Base-by-base conservation (phyloP, 2,888 invertebrate genomes). In the Tenthredo mesomela region DNA sequence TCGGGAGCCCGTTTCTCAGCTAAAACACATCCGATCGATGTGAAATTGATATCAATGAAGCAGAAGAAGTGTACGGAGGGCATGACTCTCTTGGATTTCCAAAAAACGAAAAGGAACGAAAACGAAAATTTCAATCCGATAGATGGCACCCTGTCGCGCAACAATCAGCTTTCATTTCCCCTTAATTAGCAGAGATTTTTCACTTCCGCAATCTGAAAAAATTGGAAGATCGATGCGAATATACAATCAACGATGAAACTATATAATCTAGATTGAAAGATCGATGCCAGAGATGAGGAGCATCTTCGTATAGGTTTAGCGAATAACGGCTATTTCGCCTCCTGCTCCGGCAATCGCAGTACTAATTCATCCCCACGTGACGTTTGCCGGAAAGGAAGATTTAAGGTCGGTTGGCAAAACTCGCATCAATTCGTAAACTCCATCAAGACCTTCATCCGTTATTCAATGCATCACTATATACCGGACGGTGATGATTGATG, bases 381-480 rank as follows among this genome's bases (percentile, higher is more conserved):
- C 77, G 77, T 50, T 29, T 21, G n/a, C 29, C 18, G 77, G 33
- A 33, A 47, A 54, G 15, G 18, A 40, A 54, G 47, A 47, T 29
- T 29, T 15, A 50, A 54, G 29, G 77, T 77, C 25, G 54, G 77
- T 54, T 29, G 29, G 7, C n/a, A 25, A 80, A 40, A 80, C 29
- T 80, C 80, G 80, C 58, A 80, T 61, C 61, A 33, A 61, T 80
- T 61, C 80, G 37, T 80, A 58, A 80, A 61, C 80, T 40, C 80
- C 80, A 77, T 77, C 77, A 77, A 80, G 80, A 80, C 80, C 80
- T 80, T 61, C 80, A 61, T 80, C 61, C 80, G 80, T 80, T 80
- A 80, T 80, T 80, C 80, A 80, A 61, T 80, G 61, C 80, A 80
- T 80, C 80, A 61, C 25, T 61, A 37, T 61, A 37, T 21, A 61